These are phyloP conservation scores for Pungitius pungitius DNA, from an alignment of 2,113 vertebrate species.

Conservation along the genomic window DNA sequence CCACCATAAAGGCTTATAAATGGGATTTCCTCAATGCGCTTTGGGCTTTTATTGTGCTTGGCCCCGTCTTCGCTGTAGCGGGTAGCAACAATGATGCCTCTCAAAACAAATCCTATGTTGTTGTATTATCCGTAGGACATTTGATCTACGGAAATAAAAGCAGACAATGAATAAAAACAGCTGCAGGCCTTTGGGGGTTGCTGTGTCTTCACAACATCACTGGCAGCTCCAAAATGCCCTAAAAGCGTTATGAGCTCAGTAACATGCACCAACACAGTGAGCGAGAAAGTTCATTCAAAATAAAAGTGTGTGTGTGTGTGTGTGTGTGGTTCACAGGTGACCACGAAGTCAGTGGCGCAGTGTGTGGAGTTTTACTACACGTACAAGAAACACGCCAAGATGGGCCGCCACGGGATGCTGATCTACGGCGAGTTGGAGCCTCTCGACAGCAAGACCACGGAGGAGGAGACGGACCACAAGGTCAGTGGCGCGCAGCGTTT, in stretches of 20 bases:
- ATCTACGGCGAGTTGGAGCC: conserved; percentile 88
- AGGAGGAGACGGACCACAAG: conserved; percentile 90
- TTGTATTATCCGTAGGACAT: not conserved
- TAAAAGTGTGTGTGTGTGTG: not conserved
- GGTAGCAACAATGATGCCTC: not conserved
- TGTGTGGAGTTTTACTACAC: conserved; percentile 99
- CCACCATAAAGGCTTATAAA: conserved; percentile 1
- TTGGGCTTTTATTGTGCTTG: not conserved
- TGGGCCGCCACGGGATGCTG: conserved; percentile 91
- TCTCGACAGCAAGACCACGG: conserved; percentile 77
- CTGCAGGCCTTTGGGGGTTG: not conserved
- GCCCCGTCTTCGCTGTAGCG: not conserved
- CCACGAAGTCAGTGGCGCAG: conserved; percentile 95
- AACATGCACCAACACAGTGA: not conserved
- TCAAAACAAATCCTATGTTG: not conserved
- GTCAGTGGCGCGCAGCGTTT: conserved; percentile 59
- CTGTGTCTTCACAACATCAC: no score
- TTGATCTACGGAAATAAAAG: not conserved
- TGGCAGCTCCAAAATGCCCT: not conserved
- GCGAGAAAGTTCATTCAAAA: not conserved
- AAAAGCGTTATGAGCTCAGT: not conserved
- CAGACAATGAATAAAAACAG: not conserved
- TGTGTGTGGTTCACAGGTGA: conserved; percentile 82
- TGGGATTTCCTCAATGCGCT: not conserved
- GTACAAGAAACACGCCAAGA: conserved; percentile 96